phyloP scores from a whole-genome alignment of 2,113 vertebrate species.

The Chaetops frenatus region DNA sequence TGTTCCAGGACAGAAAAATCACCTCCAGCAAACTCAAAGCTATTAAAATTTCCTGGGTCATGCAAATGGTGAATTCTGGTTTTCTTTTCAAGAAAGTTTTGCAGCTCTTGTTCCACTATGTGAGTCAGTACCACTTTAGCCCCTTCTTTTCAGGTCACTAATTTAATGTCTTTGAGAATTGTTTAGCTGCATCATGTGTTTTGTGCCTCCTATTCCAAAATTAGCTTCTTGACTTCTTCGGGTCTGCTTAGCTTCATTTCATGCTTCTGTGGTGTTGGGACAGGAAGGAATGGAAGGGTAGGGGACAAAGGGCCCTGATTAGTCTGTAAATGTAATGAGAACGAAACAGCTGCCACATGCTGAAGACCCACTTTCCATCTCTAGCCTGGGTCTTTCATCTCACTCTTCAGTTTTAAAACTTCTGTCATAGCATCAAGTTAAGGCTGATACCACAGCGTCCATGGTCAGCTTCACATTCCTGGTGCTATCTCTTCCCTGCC shows the following conservation, averaged over 20 bases:
- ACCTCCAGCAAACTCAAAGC: background rate
- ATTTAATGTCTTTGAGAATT: background rate
- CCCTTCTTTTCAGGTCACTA: conserved; percentile 12
- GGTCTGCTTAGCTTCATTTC: background rate
- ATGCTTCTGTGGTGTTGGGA: background rate
- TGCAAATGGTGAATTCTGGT: background rate
- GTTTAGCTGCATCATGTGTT: background rate
- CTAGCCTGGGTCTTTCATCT: background rate
- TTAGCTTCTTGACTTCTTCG: background rate
- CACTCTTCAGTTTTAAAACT: background rate
- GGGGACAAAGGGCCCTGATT: background rate
- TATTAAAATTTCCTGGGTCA: conserved; percentile 3
- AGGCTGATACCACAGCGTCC: background rate
- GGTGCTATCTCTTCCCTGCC: background rate
- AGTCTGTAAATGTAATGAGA: background rate
- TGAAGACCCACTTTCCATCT: background rate
- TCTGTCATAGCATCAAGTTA: background rate
- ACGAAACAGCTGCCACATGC: background rate
- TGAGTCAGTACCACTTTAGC: background rate
- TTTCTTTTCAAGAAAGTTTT: background rate
- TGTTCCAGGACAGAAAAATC: conserved; percentile 25
- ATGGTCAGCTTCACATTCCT: background rate
- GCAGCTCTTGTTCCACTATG: background rate
- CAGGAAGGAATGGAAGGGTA: background rate
- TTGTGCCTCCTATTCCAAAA: background rate